Evolutionary conservation across 2,113 vertebrate species (phyloP), one percentile per base, ranked within the genome.

Genomic region (Microcebus jonahi): DNA sequence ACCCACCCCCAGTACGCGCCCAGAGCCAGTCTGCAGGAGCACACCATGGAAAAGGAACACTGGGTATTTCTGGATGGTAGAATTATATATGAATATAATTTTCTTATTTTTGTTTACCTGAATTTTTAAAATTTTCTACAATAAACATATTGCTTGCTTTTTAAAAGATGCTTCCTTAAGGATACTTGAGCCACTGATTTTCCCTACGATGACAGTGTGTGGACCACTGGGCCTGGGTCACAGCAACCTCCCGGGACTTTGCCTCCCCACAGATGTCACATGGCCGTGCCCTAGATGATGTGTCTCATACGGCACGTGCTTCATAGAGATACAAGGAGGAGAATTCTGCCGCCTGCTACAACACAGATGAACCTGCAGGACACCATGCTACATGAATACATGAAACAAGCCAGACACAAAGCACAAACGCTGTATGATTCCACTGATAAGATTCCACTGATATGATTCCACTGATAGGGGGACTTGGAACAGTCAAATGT

Each of bases 221-320:
- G 55, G 65, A 80, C 20, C 23, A n/a, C 8, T 3, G 21, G 79
- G 36, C 36, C 80, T 20, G 29, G 42, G 29, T 71, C 13, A 6
- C 6, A 13, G 55, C 0, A 14, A 61, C 23, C 2, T 0, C 0
- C 0, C 3, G 17, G 63, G 63, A 31, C 31, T 29, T 21, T 0
- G 31, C 36, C 10, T 53, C 8, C 57, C 45, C 2, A 4, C 1
- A 0, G 48, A 2, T 2, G 31, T 11, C 57, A 4, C 31, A 23
- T 3, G 6, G 27, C 0, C 27, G 25, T 8, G 14, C n/a, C 53
- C 18, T 23, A 18, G n/a, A 57, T 7, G 2, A 29, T 0, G 2
- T 0, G 3, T 81, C 45, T 25, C 18, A 0, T 11, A 18, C 50
- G 1, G 12, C 5, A 15, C 8, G 17, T 0, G 42, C 80, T 0